Evolutionary conservation across 1,140 invertebrate species (phyloP).

Genomic region (Ceratina australensis): DNA sequence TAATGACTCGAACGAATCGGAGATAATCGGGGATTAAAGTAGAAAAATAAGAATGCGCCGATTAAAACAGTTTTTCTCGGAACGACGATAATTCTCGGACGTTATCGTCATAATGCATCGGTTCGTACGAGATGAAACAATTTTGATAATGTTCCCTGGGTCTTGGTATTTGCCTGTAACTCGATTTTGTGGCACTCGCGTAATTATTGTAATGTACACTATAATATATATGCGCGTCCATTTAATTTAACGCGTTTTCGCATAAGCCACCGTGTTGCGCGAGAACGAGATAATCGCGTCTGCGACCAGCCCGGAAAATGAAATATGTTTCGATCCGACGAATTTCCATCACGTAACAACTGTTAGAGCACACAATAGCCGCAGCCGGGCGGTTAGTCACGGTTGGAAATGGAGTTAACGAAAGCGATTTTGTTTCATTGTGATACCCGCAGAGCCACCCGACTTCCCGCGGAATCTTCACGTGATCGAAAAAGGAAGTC

Average conservation of each 20-base stretch:
- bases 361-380: neutral
- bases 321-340: conserved; percentile 45
- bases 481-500: conserved; percentile 89
- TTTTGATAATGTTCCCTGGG: conserved; percentile 43
- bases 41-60: neutral
- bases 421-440: neutral
- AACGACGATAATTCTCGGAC: conserved; percentile 13
- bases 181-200: conserved; percentile 20
- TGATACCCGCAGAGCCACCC: conserved; percentile 83
- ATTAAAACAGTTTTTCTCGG: neutral
- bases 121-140: conserved; percentile 31
- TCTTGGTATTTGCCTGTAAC: conserved; percentile 41
- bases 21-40: neutral
- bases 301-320: conserved; percentile 33
- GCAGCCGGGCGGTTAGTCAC: too few species aligned
- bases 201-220: conserved; percentile 60
- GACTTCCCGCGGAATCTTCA: conserved; percentile 92
- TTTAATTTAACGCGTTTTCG: conserved; percentile 57
- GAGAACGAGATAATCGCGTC: conserved; percentile 31
- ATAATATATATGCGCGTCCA: conserved; percentile 46
- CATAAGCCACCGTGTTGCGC: conserved; percentile 4
- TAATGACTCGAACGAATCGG: conserved; percentile 3
- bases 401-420: neutral
- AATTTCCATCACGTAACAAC: conserved; percentile 22
- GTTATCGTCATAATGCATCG: conserved; percentile 38